Conservation (phyloP, 2,797 vertebrate genomes). For the Heterohyrax brucei region DNA sequence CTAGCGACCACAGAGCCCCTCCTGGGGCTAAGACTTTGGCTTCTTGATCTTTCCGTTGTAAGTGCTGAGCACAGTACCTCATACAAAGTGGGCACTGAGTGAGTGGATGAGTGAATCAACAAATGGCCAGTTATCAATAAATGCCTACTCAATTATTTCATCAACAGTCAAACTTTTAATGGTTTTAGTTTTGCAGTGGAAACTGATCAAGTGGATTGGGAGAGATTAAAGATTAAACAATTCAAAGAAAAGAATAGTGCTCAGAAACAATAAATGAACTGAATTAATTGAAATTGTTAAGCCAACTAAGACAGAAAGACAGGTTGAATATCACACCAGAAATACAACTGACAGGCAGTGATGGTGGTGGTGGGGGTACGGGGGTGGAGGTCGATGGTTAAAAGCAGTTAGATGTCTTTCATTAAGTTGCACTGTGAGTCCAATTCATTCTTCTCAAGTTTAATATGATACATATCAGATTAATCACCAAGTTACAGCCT, state of each 20-base stretch:
- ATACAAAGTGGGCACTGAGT: neutral
- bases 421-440: neutral
- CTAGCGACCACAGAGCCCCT: neutral
- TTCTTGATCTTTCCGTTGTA: neutral
- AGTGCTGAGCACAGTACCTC: neutral
- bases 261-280: constrained; percentile 36
- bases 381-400: neutral
- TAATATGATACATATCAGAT: neutral
- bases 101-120: neutral
- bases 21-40: neutral
- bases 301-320: neutral
- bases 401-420: constrained; percentile 4
- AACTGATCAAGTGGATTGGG: neutral
- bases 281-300: constrained; percentile 27
- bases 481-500: neutral
- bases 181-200: neutral
- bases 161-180: neutral
- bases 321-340: neutral
- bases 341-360: neutral
- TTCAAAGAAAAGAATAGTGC: constrained; percentile 22
- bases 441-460: constrained; percentile 3
- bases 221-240: constrained; percentile 31
- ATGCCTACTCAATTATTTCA: neutral
- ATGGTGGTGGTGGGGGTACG: neutral
- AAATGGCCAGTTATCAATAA: neutral